A percentile compares a stretch with the other conserved stretches of the same genome.
Evolutionary conservation across 2,888 invertebrate species (phyloP).

Genomic region (Allacma fusca): DNA sequence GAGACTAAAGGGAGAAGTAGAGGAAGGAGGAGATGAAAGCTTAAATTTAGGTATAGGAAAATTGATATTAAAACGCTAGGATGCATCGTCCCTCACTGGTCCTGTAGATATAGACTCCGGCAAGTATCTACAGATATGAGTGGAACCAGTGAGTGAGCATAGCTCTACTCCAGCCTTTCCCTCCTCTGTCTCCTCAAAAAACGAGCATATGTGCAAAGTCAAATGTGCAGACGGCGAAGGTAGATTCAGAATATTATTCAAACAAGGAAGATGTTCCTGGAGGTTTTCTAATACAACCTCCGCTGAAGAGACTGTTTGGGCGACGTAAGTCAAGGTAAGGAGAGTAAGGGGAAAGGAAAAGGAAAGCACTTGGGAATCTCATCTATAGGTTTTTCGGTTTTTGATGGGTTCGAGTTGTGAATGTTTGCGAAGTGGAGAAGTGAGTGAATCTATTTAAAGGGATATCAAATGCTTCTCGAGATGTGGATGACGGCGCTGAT

Average conservation of each 20-base stretch:
- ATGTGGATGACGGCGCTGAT: slow-evolving; percentile 38
- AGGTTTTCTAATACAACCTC: neutral
- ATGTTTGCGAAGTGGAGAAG: slow-evolving; percentile 43
- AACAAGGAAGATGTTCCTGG: slow-evolving; percentile 3
- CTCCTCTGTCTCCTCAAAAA: neutral
- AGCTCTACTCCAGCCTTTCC: too few species aligned
- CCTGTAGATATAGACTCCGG: too few species aligned
- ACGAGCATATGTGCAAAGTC: neutral
- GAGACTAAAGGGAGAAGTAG: neutral
- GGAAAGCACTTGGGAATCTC: slow-evolving; percentile 41
- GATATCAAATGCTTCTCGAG: slow-evolving; percentile 40
- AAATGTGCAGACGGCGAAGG: neutral
- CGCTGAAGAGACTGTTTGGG: slow-evolving; percentile 7
- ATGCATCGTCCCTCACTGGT: neutral
- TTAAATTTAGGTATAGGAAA: slow-evolving; percentile 9
- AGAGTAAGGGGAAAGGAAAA: slow-evolving; percentile 13
- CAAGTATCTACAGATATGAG: neutral
- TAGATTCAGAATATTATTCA: slow-evolving; percentile 5
- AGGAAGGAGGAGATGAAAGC: neutral
- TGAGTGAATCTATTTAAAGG: slow-evolving; percentile 41
- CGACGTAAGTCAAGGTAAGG: neutral
- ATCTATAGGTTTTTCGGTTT: slow-evolving; percentile 40
- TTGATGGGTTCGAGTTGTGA: slow-evolving; percentile 42
- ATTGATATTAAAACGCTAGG: slow-evolving; percentile 7
- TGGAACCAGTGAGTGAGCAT: too few species aligned